phyloP scores from a whole-genome alignment of 37 sponge, comb jelly and placozoan species.

The Cliona cf. orientalis region DNA sequence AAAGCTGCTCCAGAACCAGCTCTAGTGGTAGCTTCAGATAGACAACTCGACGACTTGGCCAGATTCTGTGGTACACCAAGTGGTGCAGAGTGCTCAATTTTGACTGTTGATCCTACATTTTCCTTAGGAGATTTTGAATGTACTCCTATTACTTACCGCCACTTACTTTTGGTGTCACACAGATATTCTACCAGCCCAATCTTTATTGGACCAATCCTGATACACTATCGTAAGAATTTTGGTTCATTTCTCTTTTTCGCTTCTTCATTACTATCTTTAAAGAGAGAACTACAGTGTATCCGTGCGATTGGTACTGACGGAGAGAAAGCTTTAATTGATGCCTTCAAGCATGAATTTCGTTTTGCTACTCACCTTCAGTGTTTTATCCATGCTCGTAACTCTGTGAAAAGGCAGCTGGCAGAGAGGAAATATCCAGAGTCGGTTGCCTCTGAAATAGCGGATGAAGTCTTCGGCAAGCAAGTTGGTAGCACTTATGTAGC shows the following conservation, averaged over 20 bases:
- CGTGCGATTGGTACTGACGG: constrained; percentile 2
- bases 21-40: no score
- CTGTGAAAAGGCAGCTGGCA: neutral
- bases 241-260: neutral
- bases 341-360: neutral
- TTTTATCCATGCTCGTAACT: neutral
- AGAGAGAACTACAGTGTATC: neutral
- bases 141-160: constrained; percentile 11
- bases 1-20: no score
- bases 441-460: neutral
- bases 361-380: constrained; percentile 1
- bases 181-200: neutral
- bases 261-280: neutral
- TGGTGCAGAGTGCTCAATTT: no score
- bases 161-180: neutral
- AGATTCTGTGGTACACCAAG: no score
- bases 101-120: constrained; percentile 45
- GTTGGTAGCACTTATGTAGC: neutral
- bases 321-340: neutral
- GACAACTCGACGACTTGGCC: no score
- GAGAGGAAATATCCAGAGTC: neutral
- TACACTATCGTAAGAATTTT: constrained; percentile 11
- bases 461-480: neutral
- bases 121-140: constrained; percentile 4
- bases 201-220: constrained; percentile 2